Evolutionary conservation across 2,888 invertebrate genomes (phyloP), one percentile per base, ranked within the genome.

Genomic region (Cyaniris semiargus): DNA sequence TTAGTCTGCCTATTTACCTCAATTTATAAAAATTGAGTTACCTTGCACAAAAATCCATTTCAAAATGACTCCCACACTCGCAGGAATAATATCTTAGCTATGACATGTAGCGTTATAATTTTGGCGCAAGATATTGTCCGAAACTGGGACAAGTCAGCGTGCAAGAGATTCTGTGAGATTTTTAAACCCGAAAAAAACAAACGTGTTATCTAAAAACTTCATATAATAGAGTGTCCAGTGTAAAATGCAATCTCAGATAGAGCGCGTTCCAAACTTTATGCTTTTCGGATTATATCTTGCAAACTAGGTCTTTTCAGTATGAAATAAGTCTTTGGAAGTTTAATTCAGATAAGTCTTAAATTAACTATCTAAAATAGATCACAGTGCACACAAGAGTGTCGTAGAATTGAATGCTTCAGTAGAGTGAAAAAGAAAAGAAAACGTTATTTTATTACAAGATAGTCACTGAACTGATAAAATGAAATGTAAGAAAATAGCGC

Each of bases 31-130:
- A n/a, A n/a, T n/a, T n/a, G n/a, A n/a, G n/a, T n/a, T n/a, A n/a
- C n/a, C n/a, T n/a, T n/a, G 85, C 84, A 87, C 86, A 87, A 88
- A 90, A 90, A 85, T 89, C 89, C 89, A 91, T 91, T 91, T 90
- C 87, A 83, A 87, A 90, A 90, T 90, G 89, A 88, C 88, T 88
- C 48, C 27, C 84, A 86, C 88, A 86, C 85, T 86, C 83, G 85
- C 80, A 80, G 79, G 82, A 85, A 84, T 86, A 85, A 86, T 86
- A 86, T 85, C 83, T 82, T 83, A 81, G 81, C 84, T 87, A 84
- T 85, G 86, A 86, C 83, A 83, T 81, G 79, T 79, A 79, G 80
- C 75, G 80, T 81, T 82, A 83, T 84, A 84, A 84, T 86, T 84
- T 85, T 83, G 81, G 84, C 81, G 80, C 78, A 79, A 80, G 80